Conservation (phyloP, 92 coral and sea anemone genomes). For the Zoanthus gigantus region DNA sequence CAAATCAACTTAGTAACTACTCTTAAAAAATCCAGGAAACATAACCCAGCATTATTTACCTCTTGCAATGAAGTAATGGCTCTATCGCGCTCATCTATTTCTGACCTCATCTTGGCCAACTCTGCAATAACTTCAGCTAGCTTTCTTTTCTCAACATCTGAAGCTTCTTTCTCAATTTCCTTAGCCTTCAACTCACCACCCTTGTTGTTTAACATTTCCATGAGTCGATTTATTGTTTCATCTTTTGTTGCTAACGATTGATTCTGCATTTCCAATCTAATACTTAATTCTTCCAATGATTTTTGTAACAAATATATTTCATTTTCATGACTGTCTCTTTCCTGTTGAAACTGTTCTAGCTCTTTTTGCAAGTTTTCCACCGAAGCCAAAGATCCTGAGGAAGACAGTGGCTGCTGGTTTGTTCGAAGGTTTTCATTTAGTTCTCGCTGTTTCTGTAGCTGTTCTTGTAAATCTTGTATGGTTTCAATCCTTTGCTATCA, state of each 20-base stretch:
- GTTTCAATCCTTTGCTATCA: conserved; percentile 81
- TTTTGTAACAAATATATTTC: conserved; percentile 85
- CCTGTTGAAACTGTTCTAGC: conserved; percentile 72
- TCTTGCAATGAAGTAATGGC: conserved; percentile 77
- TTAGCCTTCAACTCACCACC: conserved; percentile 73
- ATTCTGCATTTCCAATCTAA: conserved; percentile 78
- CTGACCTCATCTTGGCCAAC: conserved; percentile 64
- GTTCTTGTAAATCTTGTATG: conserved; percentile 83
- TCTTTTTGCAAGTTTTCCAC: conserved; percentile 80
- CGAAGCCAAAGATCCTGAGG: conserved; percentile 55
- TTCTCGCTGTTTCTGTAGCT: conserved; percentile 64
- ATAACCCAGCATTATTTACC: conserved; percentile 39
- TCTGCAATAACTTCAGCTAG: conserved; percentile 74
- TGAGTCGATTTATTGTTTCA: conserved; percentile 80
- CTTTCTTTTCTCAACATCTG: conserved; percentile 73
- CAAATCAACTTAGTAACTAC: too few relatives aligned
- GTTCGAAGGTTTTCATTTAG: conserved; percentile 43
- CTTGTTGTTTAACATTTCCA: conserved; percentile 84
- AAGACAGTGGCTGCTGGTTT: conserved; percentile 55
- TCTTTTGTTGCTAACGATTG: conserved; percentile 83
- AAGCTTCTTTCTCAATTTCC: conserved; percentile 64
- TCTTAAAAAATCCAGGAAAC: too few relatives aligned
- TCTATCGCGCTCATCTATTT: conserved; percentile 77
- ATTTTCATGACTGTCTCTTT: conserved; percentile 85
- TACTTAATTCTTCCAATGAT: conserved; percentile 84